Conservation (phyloP, 2,888 invertebrate species). For the Piscicola geometra region DNA sequence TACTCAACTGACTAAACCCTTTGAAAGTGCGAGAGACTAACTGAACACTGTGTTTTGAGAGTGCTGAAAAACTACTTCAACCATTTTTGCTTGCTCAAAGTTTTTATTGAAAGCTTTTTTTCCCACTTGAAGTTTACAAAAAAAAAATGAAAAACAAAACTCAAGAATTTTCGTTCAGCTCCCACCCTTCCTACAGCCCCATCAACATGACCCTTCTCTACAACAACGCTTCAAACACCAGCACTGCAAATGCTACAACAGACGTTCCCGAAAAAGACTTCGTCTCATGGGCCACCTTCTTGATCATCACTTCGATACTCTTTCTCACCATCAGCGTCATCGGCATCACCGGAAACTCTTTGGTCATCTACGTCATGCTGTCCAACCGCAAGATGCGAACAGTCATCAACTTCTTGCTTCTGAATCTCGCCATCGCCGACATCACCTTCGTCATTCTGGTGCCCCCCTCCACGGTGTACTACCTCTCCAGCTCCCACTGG, state of each 20-base stretch:
- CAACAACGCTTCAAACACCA: too few relatives aligned
- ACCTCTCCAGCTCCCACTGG: conserved; percentile 55
- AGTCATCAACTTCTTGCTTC: conserved; percentile 84
- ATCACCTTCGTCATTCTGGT: conserved; percentile 40
- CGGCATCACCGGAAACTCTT: conserved; percentile 65
- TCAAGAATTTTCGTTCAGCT: too few relatives aligned
- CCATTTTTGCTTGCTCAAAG: too few relatives aligned
- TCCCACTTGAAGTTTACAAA: too few relatives aligned
- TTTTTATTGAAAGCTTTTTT: too few relatives aligned
- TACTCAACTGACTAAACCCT: too few relatives aligned
- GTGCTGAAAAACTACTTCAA: too few relatives aligned
- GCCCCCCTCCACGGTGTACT: conserved; percentile 42
- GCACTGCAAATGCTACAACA: not conserved
- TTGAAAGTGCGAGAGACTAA: too few relatives aligned
- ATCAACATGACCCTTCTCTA: too few relatives aligned
- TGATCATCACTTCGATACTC: conserved; percentile 10
- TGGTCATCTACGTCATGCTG: conserved; percentile 80
- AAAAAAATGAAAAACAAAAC: too few relatives aligned
- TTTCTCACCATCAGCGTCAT: not conserved
- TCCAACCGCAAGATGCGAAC: conserved; percentile 75
- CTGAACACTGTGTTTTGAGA: too few relatives aligned
- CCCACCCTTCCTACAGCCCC: too few relatives aligned
- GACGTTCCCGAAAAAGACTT: not conserved
- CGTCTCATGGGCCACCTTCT: not conserved
- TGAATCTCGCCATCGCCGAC: conserved; percentile 82